Evolutionary conservation across 2,113 vertebrate species (phyloP), one percentile per base, ranked within the genome.

Genomic region (Scartelaos histophorus): DNA sequence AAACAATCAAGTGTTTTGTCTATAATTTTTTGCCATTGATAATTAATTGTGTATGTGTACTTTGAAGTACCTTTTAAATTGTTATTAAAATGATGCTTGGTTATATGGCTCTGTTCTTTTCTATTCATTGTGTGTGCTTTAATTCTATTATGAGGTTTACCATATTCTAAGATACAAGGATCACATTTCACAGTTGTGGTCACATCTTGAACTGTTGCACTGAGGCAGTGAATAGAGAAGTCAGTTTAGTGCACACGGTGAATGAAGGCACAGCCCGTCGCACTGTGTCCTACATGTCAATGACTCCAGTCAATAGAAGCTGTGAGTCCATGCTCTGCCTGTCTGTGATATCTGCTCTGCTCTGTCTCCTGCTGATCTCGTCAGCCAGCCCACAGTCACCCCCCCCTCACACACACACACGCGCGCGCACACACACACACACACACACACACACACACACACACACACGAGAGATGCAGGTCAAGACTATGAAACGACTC

Each of bases 51-150:
- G 94, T 95, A 95, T 92, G 91, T 96, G 94, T 95, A 93, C 94
- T 94, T 90, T 91, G 91, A 86, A 93, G 94, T 95, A 95, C 81
- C 85, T 95, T 64, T 95, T 95, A 92, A 94, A 94, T 94, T 90
- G 94, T 93, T 94, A 96, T 95, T 96, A 86, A 96, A 94, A 85
- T 82, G 92, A 93, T 93, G 92, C 92, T 92, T 92, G 85, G 94
- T 74, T 65, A 6, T 4, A 71, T 74, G 71, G 78, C 46, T 79
- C 58, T 66, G 46, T 45, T 24, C 13, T 62, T 38, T 45, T 24
- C 10, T 71, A 2, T 66, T 46, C 67, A 66, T 51, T 24, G 12
- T 46, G 3, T 43, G 7, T 38, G 7, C 34, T n/a, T 61, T 13
- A 22, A 15, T 13, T n/a, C 4, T 7, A 5, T 54, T n/a, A 58